A percentile compares a stretch with the other conserved stretches of the same genome.
phyloP scores from a whole-genome alignment of 2,888 invertebrate species.

The Oligia fasciuncula region DNA sequence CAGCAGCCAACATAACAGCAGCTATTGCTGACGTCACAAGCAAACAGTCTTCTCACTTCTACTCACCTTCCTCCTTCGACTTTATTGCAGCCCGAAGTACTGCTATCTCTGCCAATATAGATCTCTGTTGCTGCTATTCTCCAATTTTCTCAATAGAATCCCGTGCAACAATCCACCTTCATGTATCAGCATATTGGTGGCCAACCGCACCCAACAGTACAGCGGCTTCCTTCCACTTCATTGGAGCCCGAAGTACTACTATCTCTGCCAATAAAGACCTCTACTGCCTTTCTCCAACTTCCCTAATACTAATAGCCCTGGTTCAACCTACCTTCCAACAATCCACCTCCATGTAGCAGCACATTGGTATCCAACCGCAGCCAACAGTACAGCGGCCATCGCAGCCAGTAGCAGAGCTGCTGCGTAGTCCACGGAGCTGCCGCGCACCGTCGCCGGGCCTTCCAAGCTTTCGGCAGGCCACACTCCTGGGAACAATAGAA shows the following conservation, averaged over 20 bases:
- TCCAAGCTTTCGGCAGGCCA: conserved; percentile 86
- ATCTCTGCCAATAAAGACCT: not conserved
- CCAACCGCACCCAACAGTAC: no score
- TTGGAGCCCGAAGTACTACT: not conserved
- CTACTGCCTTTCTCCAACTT: not conserved
- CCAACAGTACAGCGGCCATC: conserved; percentile 92
- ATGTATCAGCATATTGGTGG: not conserved
- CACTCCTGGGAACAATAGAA: conserved; percentile 70
- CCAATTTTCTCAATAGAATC: not conserved
- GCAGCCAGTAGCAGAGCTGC: conserved; percentile 90
- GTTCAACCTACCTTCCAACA: conserved; percentile 33
- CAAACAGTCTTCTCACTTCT: not conserved
- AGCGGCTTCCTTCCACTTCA: not conserved
- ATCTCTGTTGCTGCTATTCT: no score
- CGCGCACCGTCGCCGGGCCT: conserved; percentile 79
- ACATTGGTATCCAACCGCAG: conserved; percentile 93
- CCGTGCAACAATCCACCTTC: not conserved
- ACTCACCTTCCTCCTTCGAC: no score
- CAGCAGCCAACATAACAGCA: not conserved
- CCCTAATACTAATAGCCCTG: not conserved
- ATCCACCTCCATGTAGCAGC: conserved; percentile 93
- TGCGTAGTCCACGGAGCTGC: conserved; percentile 89
- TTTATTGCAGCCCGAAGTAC: no score
- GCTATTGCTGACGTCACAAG: no score
- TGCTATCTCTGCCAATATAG: no score